Percentiles rank a stretch among this genome's conserved stretches.
phyloP scores from a whole-genome alignment of 1,140 invertebrate species.

The Atta colombica region DNA sequence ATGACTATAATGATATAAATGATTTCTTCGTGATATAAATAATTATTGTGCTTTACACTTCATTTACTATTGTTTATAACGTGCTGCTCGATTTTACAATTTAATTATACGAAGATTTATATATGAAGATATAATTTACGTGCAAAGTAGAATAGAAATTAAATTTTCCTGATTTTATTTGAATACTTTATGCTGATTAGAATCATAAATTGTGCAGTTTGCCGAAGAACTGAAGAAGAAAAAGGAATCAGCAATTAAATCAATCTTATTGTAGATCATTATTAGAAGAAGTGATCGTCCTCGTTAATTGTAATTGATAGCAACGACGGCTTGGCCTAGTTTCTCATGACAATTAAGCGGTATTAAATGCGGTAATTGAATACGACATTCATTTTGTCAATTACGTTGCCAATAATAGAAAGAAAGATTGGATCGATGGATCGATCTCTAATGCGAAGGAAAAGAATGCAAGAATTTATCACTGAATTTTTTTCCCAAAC shows the following conservation, averaged over 20 bases:
- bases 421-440: neutral
- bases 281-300: neutral
- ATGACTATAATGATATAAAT: neutral
- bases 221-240: neutral
- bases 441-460: neutral
- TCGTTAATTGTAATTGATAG: neutral
- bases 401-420: constrained; percentile 6
- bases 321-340: neutral
- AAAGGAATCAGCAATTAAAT: neutral
- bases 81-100: neutral
- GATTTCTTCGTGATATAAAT: neutral
- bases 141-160: neutral
- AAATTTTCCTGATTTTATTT: no score
- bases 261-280: constrained; percentile 8
- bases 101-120: neutral
- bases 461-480: neutral
- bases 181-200: no score
- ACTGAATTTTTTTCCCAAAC: neutral
- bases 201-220: neutral
- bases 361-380: constrained; percentile 5
- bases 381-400: neutral
- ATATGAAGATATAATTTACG: no score
- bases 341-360: neutral
- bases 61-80: neutral
- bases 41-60: neutral